Percentiles rank a stretch among this genome's conserved stretches.
These are phyloP conservation scores for Babylonia areolata DNA, from an alignment of 1,140 invertebrate species.

Conservation along the genomic window DNA sequence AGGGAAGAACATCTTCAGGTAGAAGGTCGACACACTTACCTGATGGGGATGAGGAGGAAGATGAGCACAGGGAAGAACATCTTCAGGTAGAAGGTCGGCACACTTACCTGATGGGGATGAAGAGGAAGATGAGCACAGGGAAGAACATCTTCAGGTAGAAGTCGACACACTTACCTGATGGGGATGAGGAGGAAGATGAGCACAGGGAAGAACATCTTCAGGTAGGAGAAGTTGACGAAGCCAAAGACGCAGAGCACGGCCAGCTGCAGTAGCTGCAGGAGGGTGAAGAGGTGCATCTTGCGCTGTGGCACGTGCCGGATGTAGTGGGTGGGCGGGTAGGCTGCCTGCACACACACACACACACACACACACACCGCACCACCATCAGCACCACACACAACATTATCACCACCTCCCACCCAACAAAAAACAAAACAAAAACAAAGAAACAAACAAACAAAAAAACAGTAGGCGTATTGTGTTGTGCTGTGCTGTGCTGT, in stretches of 20 bases:
- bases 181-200: conserved; percentile 82
- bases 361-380: no score
- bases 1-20: no score
- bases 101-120: not conserved
- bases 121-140: not conserved
- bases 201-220: conserved; percentile 84
- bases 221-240: conserved; percentile 80
- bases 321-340: conserved; percentile 84
- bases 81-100: conserved; percentile 77
- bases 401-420: not conserved
- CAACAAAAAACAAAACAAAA: conserved; percentile 21
- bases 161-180: conserved; percentile 77
- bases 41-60: not conserved
- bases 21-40: no score
- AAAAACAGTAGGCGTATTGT: no score
- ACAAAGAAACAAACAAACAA: no score
- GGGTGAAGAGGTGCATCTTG: conserved; percentile 82
- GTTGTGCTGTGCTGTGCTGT: no score
- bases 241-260: conserved; percentile 81
- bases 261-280: conserved; percentile 81
- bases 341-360: conserved; percentile 76
- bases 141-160: no score
- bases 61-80: not conserved
- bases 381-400: conserved; percentile 77
- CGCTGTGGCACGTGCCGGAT: conserved; percentile 82